Conservation (phyloP, 2,797 vertebrate genomes). For the Adrianichthys oophorus region DNA sequence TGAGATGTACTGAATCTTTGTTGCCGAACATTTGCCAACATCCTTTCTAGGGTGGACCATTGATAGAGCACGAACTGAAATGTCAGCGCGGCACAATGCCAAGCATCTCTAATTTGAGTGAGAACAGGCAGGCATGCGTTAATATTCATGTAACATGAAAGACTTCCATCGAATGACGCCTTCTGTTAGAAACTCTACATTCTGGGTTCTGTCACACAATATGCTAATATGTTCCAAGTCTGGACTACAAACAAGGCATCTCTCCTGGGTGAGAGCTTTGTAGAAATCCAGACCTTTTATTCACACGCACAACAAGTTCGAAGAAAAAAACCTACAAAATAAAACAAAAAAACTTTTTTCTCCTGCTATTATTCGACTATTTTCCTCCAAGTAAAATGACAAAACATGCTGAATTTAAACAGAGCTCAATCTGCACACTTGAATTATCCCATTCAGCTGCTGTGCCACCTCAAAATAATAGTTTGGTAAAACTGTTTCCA, state of each 20-base stretch:
- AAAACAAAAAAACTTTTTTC: background rate
- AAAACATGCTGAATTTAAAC: background rate
- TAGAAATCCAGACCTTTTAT: background rate
- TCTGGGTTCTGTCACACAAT: conserved; percentile 4
- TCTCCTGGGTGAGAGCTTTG: background rate
- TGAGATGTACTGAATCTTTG: background rate
- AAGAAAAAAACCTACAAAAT: background rate
- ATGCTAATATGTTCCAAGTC: conserved; percentile 4
- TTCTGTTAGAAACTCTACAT: background rate
- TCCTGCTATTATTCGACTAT: background rate
- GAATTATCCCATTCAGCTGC: background rate
- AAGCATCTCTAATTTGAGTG: background rate
- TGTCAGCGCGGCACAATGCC: background rate
- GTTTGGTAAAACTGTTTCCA: background rate
- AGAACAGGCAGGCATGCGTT: background rate
- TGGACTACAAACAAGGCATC: conserved; percentile 4
- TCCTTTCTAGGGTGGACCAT: background rate
- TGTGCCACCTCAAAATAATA: background rate
- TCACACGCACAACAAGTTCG: background rate
- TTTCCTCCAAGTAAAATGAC: background rate
- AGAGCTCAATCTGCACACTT: background rate
- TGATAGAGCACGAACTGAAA: background rate
- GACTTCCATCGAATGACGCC: background rate
- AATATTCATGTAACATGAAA: background rate
- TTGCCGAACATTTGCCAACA: too few species aligned